Evolutionary conservation across 2,113 vertebrate species (phyloP), one percentile per base, ranked within the genome.

Genomic region (Lipophrys pholis): DNA sequence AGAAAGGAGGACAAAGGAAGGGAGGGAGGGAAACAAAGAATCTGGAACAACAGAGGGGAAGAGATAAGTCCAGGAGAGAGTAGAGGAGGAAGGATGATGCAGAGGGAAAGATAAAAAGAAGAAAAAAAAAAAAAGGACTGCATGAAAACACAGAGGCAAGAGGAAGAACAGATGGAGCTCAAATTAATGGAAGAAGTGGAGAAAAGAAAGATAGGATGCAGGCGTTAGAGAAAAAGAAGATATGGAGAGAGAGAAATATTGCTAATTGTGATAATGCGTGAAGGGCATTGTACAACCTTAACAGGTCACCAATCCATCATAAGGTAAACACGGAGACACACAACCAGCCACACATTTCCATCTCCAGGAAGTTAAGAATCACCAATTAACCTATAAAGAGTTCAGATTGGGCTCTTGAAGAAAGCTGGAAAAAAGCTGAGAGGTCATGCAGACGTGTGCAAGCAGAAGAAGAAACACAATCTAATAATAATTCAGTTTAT

Each of bases 1-100:
- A 69, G 49, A 69, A 14, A 70, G 49, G 40, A 50, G 56, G 62
- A 74, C 21, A 30, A 2, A 58, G 39, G 6, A 36, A 21, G 40
- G 30, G 42, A 21, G 40, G 30, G 73, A 39, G 41, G 11, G 38
- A 21, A 50, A 41, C 9, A 21, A 42, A 42, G 41, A 42, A 38
- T 42, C 36, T 35, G 57, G 30, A 52, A n/a, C 46, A 63, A 51
- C 71, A 66, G 46, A 49, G 11, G 2, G 45, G 11, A 53, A 35
- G n/a, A 52, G 43, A n/a, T n/a, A 57, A 35, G 40, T 16, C 36
- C 41, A 8, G 21, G 55, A 59, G 43, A 14, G 5, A 38, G n/a
- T 30, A 17, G 50, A n/a, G 7, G 17, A 69, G 38, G 30, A 17
- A 46, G 8, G 14, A 35, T 43, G 12, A 14, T 5, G 45, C 45